Evolutionary conservation across 2,797 vertebrate genomes (phyloP).

Genomic region (Muraenolepis orangiensis): DNA sequence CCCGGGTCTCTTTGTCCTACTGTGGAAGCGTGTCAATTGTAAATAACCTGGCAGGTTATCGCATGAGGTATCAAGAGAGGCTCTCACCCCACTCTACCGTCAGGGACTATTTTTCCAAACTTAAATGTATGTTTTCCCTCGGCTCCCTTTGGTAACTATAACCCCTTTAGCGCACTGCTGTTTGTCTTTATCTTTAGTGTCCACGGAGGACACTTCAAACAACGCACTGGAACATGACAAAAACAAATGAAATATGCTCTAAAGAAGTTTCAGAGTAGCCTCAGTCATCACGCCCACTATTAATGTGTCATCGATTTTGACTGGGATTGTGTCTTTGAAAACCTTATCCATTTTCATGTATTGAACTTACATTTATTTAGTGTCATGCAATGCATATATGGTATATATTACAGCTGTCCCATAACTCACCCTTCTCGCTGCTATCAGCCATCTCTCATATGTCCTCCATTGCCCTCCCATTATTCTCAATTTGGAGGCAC

Average conservation of each 20-base stretch:
- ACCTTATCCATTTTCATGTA: no score
- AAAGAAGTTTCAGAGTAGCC: constrained; percentile 3
- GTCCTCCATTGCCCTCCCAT: background rate
- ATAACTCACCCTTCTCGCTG: background rate
- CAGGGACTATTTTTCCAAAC: no score
- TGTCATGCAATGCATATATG: background rate
- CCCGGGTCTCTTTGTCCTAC: background rate
- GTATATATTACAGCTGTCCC: background rate
- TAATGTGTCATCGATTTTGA: constrained; percentile 11
- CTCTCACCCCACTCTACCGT: no score
- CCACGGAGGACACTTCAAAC: background rate
- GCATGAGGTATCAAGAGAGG: no score
- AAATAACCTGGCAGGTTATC: background rate
- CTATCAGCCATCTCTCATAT: background rate
- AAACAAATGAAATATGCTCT: background rate
- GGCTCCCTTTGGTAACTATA: background rate
- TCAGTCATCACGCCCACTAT: background rate
- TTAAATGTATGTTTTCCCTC: background rate
- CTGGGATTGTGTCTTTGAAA: background rate
- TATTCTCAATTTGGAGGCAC: background rate
- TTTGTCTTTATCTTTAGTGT: background rate
- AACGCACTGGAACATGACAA: background rate
- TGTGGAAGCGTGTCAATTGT: background rate
- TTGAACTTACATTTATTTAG: no score
- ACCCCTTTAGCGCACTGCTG: background rate